Conservation (phyloP, 2,888 invertebrate species). For the Andrena marginata region DNA sequence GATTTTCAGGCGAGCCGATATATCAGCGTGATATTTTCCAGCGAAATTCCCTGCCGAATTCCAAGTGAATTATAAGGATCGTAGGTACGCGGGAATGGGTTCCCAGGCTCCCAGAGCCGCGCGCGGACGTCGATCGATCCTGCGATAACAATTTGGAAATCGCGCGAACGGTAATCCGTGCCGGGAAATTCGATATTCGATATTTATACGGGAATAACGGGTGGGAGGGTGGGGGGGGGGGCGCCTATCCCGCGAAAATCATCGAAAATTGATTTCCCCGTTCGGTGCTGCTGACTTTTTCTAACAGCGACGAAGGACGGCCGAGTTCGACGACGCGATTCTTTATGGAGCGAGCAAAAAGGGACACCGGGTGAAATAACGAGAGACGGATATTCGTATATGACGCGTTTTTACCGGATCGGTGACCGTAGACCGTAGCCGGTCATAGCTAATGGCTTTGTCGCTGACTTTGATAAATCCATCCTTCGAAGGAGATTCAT, state of each 20-base stretch:
- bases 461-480: constrained; percentile 55
- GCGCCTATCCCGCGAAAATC: not conserved
- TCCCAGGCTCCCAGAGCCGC: not conserved
- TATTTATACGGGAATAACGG: constrained; percentile 7
- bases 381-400: constrained; percentile 37
- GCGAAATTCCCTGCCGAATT: constrained; percentile 34
- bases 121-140: constrained; percentile 26
- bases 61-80: constrained; percentile 57
- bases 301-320: not conserved
- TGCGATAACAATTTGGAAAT: constrained; percentile 42
- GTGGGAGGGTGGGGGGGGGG: too few relatives aligned
- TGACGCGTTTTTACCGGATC: constrained; percentile 39
- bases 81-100: constrained; percentile 18
- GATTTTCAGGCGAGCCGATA: constrained; percentile 33
- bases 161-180: constrained; percentile 34
- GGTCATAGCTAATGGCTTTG: constrained; percentile 39
- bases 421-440: constrained; percentile 2
- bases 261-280: not conserved
- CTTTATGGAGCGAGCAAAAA: not conserved
- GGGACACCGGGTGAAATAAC: constrained; percentile 10
- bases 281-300: not conserved
- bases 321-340: not conserved
- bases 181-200: constrained; percentile 39
- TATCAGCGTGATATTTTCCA: constrained; percentile 38
- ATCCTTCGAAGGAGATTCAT: constrained; percentile 44